Evolutionary conservation across 2,888 invertebrate genomes (phyloP).

Genomic region (Patella caerulea): DNA sequence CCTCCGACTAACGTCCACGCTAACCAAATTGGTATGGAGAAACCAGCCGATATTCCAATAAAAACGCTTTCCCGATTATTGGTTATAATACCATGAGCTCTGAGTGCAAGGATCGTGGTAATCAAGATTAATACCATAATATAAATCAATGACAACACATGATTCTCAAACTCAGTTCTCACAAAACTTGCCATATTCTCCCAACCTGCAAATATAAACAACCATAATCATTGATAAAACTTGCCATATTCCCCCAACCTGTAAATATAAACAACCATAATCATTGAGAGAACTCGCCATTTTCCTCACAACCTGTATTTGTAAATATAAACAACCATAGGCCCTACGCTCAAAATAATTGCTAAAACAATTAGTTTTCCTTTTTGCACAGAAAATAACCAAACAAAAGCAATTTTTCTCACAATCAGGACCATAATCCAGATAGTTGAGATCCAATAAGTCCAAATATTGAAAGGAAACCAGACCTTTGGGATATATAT

Average conservation of each 20-base stretch:
- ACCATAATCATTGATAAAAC: constrained; percentile 40
- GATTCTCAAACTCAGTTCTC: constrained; percentile 68
- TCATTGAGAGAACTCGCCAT: constrained; percentile 50
- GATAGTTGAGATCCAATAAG: too few species aligned
- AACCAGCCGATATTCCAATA: constrained; percentile 89
- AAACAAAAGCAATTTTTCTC: too few species aligned
- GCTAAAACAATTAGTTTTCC: too few species aligned
- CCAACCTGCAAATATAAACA: constrained; percentile 30
- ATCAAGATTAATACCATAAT: constrained; percentile 87
- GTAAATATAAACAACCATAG: background rate
- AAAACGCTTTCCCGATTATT: constrained; percentile 94
- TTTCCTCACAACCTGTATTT: constrained; percentile 38
- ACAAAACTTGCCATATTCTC: constrained; percentile 54
- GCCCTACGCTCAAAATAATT: too few species aligned
- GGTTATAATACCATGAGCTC: constrained; percentile 86
- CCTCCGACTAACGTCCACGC: constrained; percentile 78
- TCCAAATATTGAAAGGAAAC: too few species aligned
- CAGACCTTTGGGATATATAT: too few species aligned
- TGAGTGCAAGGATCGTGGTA: constrained; percentile 85
- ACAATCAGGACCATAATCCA: too few species aligned
- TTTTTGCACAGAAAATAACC: too few species aligned
- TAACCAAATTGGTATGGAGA: constrained; percentile 82
- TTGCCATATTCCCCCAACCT: constrained; percentile 47
- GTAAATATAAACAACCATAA: too few species aligned
- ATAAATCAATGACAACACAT: constrained; percentile 84